Evolutionary conservation across 2,888 invertebrate species (phyloP).

Genomic region (Iselma pallidipennis): DNA sequence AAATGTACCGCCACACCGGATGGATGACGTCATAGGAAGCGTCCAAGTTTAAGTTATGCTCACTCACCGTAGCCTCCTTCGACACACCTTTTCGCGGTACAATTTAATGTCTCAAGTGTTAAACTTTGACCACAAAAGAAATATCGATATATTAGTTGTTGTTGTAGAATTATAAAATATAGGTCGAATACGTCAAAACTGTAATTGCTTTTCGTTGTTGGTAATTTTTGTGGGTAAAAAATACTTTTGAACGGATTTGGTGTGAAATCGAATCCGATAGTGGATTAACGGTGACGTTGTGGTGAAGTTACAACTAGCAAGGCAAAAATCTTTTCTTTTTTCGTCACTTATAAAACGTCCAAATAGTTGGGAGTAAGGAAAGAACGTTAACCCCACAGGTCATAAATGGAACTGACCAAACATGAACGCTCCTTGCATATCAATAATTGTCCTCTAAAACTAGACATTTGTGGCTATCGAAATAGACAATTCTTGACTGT

Average conservation of each 20-base stretch:
- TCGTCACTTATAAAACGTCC: not conserved
- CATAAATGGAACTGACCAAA: not conserved
- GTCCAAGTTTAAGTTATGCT: slow-evolving; percentile 36
- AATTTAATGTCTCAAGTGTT: slow-evolving; percentile 33
- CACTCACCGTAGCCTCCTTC: slow-evolving; percentile 30
- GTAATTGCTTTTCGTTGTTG: slow-evolving; percentile 1
- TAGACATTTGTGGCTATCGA: not conserved
- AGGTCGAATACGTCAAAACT: slow-evolving; percentile 8
- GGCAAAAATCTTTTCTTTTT: not conserved
- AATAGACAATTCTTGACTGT: not conserved
- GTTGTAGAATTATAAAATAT: not conserved
- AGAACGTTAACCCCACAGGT: not conserved
- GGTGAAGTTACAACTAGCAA: not conserved
- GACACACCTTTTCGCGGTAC: slow-evolving; percentile 43
- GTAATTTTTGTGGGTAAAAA: not conserved
- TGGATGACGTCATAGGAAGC: slow-evolving; percentile 42
- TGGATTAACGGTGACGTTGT: not conserved
- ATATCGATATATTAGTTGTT: not conserved
- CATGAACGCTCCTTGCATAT: not conserved
- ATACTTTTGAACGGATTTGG: not conserved
- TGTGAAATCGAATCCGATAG: not conserved
- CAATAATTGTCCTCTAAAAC: not conserved
- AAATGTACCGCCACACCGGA: slow-evolving; percentile 33
- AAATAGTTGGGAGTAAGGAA: not conserved
- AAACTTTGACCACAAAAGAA: slow-evolving; percentile 13